Percentiles rank a stretch among this genome's conserved stretches.
Evolutionary conservation across 2,797 vertebrate species (phyloP).

Genomic region (Dermochelys coriacea): DNA sequence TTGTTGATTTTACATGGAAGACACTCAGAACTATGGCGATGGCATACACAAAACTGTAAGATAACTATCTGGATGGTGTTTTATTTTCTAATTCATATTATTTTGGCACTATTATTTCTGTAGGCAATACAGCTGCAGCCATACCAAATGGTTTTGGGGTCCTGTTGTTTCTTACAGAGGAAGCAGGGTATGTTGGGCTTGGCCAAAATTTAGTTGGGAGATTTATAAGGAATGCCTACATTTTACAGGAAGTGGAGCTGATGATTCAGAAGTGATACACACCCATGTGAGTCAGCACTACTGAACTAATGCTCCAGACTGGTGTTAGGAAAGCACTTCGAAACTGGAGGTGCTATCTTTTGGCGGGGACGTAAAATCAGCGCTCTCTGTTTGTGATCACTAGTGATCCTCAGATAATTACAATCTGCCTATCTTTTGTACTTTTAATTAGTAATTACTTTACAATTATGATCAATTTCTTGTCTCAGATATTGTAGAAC

Average conservation of each 20-base stretch:
- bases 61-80: not conserved
- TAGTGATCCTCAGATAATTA: not conserved
- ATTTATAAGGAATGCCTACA: not conserved
- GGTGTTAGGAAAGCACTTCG: not conserved
- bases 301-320: fast-evolving
- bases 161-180: not conserved
- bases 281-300: not conserved
- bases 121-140: not conserved
- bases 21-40: fast-evolving
- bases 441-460: not conserved
- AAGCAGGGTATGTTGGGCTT: not conserved
- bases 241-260: not conserved
- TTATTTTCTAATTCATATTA: not conserved
- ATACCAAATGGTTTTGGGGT: not conserved
- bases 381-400: not conserved
- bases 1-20: not conserved
- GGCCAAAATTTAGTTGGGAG: not conserved
- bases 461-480: not conserved
- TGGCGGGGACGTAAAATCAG: not conserved
- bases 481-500: not conserved
- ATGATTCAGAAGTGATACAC: not conserved
- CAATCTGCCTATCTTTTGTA: not conserved
- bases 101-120: not conserved
- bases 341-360: not conserved
- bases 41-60: not conserved